A percentile compares a stretch with the other conserved stretches of the same genome.
Conservation (phyloP, 2,797 vertebrate genomes). For the Gallinago stenura region DNA sequence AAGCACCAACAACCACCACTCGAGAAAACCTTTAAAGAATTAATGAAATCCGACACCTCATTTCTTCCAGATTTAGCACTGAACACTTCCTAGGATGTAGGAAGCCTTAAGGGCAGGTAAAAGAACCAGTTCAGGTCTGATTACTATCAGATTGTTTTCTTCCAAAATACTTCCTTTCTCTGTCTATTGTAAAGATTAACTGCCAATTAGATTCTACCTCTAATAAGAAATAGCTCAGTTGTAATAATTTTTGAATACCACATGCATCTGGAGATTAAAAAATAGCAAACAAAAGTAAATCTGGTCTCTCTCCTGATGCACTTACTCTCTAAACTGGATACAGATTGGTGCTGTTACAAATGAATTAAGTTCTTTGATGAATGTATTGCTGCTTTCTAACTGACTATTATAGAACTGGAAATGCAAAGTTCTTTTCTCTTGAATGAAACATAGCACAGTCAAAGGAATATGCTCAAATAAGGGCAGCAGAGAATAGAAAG, state of each 20-base stretch:
- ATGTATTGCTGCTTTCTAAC: not conserved
- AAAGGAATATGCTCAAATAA: slow-evolving; percentile 58
- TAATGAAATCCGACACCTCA: not conserved
- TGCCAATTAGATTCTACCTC: not conserved
- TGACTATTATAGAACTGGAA: not conserved
- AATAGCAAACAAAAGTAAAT: not conserved
- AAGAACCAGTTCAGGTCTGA: not conserved
- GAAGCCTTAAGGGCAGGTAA: not conserved
- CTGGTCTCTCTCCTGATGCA: not conserved
- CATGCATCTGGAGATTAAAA: not conserved
- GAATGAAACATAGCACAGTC: not conserved
- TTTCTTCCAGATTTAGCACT: slow-evolving; percentile 6
- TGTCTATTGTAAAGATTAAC: not conserved
- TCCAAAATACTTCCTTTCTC: not conserved
- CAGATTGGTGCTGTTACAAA: not conserved
- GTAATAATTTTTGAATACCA: not conserved
- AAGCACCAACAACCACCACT: too few species aligned
- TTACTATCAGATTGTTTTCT: not conserved
- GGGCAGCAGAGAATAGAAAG: slow-evolving; percentile 37
- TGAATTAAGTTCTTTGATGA: not conserved
- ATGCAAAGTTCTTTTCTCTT: not conserved
- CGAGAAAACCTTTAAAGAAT: not conserved
- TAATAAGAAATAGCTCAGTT: not conserved
- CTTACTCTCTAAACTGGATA: not conserved
- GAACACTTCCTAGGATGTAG: not conserved